A percentile compares a stretch with the other conserved stretches of the same genome.
These are phyloP conservation scores for Liposcelis brunnea DNA, from an alignment of 2,888 invertebrate genomes.

Conservation along the genomic window DNA sequence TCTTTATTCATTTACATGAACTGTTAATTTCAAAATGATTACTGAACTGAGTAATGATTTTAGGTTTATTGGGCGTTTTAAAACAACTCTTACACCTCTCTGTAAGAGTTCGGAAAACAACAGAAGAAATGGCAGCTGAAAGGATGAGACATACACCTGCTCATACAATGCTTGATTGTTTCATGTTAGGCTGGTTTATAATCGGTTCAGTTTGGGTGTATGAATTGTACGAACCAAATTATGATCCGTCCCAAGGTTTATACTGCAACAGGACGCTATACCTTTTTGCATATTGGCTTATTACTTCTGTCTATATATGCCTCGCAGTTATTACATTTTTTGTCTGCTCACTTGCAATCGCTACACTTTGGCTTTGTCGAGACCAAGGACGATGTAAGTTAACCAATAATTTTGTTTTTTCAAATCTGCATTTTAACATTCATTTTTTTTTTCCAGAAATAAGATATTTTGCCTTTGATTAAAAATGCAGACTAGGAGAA, in stretches of 20 bases:
- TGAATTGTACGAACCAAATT: conserved; percentile 42
- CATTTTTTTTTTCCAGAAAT: too few species aligned
- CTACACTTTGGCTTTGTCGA: too few species aligned
- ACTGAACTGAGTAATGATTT: conserved; percentile 8
- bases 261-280: conserved; percentile 51
- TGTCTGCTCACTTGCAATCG: too few species aligned
- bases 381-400: too few species aligned
- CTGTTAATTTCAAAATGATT: conserved; percentile 8
- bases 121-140: conserved; percentile 35
- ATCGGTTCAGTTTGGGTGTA: conserved; percentile 54
- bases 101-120: conserved; percentile 33
- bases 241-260: conserved; percentile 28
- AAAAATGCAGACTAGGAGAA: too few species aligned
- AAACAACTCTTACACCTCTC: conserved; percentile 41
- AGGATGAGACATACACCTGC: conserved; percentile 32
- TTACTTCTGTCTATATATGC: conserved; percentile 41
- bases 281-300: conserved; percentile 50
- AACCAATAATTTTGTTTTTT: too few species aligned
- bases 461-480: too few species aligned
- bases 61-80: conserved; percentile 42
- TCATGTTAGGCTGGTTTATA: conserved; percentile 51
- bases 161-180: conserved; percentile 39
- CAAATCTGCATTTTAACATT: too few species aligned
- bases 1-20: conserved; percentile 13
- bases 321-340: conserved; percentile 15